phyloP scores from a whole-genome alignment of 2,797 vertebrate species.

The Hyperoplus lanceolatus region DNA sequence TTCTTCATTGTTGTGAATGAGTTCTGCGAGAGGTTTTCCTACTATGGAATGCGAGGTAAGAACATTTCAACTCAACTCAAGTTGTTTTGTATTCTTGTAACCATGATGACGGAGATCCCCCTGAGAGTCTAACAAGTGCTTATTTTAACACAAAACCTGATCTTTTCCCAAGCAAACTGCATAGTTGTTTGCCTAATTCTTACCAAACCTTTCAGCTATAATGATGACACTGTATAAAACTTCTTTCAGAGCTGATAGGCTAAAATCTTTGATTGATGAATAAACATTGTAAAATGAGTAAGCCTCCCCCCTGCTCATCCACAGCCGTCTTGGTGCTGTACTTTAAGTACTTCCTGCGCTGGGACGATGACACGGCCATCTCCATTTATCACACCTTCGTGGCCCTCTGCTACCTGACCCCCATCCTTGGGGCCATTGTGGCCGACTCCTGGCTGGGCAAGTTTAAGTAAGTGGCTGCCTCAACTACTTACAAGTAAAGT shows the following conservation, averaged over 20 bases:
- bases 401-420: constrained; percentile 94
- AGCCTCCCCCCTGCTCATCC: constrained; percentile 17
- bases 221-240: neutral
- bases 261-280: neutral
- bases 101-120: neutral
- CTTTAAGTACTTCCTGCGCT: constrained; percentile 91
- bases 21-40: constrained; percentile 98
- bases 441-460: constrained; percentile 98
- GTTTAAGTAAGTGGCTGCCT: constrained; percentile 90
- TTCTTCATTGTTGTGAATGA: constrained; percentile 96
- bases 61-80: neutral
- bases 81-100: neutral
- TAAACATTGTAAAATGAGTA: neutral
- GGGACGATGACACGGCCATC: constrained; percentile 90
- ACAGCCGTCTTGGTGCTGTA: constrained; percentile 94
- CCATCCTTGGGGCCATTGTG: constrained; percentile 93
- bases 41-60: constrained; percentile 98
- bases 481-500: neutral
- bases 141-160: neutral
- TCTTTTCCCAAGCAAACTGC: neutral
- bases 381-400: constrained; percentile 94
- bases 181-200: neutral
- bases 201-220: neutral
- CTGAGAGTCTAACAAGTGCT: neutral
- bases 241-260: neutral